Base-by-base conservation (phyloP, 2,888 invertebrate species). In the Mimachlamys varia region DNA sequence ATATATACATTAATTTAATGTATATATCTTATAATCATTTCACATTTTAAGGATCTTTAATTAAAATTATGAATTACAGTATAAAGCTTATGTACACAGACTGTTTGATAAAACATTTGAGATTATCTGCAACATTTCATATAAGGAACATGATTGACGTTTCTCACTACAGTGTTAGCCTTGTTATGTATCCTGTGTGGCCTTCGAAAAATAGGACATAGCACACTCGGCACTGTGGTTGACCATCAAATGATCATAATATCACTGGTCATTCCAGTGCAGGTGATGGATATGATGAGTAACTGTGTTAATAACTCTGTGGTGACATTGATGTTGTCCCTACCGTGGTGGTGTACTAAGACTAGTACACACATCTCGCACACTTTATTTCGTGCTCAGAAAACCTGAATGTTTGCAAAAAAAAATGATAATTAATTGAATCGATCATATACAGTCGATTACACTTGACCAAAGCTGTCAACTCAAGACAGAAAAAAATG, bases 201-300 rank as follows among this genome's bases (percentile, higher is more conserved):
- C 53, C 1, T 7, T 58, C 58, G n/a, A 7, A 58, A 58, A 19
- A 58, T n/a, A n/a, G 22, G 7, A 58, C 19, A 58, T 58, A 58
- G 58, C 2, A 53, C n/a, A 7, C 19, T 4, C 2, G 0, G 1
- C n/a, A 19, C 22, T 58, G 58, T 58, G 58, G 3, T 58, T 58
- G 58, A 58, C 58, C 58, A 58, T 58, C 58, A 58, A 58, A 58
- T 58, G 58, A 22, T n/a, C 58, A 58, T 58, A 58, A 58, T 58
- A 58, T 58, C 7, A 10, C 1, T 58, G 58, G 58, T 58, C 22
- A 22, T 58, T 58, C n/a, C 22, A 58, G 58, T 58, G 58, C 19
- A 58, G 7, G 58, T 58, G 58, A 58, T n/a, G 7, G 22, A 58
- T 19, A 22, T 58, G 58, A 22, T 19, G 53, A 53, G 3, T 58